Base-by-base conservation (phyloP, 2,888 invertebrate species). In the Euzetes globulus region DNA sequence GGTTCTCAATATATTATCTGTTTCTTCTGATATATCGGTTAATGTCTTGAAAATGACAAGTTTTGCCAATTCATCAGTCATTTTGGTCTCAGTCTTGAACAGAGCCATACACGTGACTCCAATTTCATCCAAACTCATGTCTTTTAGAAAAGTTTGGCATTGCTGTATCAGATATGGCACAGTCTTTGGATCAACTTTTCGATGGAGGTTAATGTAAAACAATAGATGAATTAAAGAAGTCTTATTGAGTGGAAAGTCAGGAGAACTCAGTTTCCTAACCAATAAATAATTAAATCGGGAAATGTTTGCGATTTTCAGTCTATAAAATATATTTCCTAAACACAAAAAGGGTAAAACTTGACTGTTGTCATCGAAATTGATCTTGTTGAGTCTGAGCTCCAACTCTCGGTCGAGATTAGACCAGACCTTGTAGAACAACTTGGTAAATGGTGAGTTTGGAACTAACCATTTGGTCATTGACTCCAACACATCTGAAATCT, bases 201-300 rank as follows among this genome's bases (percentile, higher is more conserved):
- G 45, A 27, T 70, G 70, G 47, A 70, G 70, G 45, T 70, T 70
- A 7, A 70, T 45, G 22, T 70, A 70, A 70, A 70, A 70, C 45
- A 70, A 11, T 1, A 70, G n/a, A 25, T 70, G 70, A 41, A 70
- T 15, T 19, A 70, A 47, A 45, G 41, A 13, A 27, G 27, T 45
- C 45, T 70, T 70, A 25, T 70, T 47, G 11, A 47, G 22, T 6
- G 4, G 17, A 47, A 70, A 45, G 45, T 70, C 70, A 45, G 25
- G 47, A 6, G 70, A 3, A 70, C 41, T 45, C 47, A 70, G 19
- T 22, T 70, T 70, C 27, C 45, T 15, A 19, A 70, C 70, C 22
- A 70, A 70, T 9, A 47, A 25, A 1, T 25, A 7, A 70, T 70
- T 70, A 27, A 70, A 70, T 70, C 27, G 22, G 5, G 37, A 37